Conservation (phyloP, 2,888 invertebrate species). For the Encarsia formosa region DNA sequence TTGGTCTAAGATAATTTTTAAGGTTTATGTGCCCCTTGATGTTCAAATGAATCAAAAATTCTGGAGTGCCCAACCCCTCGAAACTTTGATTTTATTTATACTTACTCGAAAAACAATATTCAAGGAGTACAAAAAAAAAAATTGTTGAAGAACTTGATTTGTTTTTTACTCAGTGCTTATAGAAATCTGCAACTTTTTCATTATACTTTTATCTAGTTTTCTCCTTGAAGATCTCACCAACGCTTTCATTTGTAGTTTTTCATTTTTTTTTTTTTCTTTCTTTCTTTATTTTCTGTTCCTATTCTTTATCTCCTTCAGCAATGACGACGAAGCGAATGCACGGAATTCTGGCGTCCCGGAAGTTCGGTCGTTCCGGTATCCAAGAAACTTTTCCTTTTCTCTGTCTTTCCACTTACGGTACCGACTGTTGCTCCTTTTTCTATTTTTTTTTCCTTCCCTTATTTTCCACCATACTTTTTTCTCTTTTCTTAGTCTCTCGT, state of each 20-base stretch:
- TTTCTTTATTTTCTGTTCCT: conserved; percentile 11
- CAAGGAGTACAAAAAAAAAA: no score
- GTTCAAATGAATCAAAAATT: no score
- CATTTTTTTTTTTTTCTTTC: not conserved
- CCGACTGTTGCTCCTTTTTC: conserved; percentile 13
- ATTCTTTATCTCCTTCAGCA: conserved; percentile 23
- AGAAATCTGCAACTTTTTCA: conserved; percentile 9
- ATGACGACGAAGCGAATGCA: conserved; percentile 22
- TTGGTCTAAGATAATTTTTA: no score
- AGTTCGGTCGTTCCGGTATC: conserved; percentile 20
- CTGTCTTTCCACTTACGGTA: conserved; percentile 18
- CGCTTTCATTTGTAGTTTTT: not conserved
- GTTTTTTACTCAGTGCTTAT: no score
- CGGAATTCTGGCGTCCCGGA: conserved; percentile 29
- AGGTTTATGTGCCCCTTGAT: no score
- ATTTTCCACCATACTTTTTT: not conserved
- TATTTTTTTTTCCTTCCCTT: not conserved
- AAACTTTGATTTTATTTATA: no score
- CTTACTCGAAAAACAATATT: no score
- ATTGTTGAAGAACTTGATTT: no score
- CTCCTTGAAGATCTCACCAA: not conserved
- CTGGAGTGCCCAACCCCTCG: no score
- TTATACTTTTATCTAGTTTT: conserved; percentile 3
- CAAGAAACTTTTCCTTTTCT: conserved; percentile 19
- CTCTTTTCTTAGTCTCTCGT: not conserved